These are phyloP conservation scores for Chlorops oryzae DNA, from an alignment of 1,140 invertebrate genomes.

Conservation along the genomic window DNA sequence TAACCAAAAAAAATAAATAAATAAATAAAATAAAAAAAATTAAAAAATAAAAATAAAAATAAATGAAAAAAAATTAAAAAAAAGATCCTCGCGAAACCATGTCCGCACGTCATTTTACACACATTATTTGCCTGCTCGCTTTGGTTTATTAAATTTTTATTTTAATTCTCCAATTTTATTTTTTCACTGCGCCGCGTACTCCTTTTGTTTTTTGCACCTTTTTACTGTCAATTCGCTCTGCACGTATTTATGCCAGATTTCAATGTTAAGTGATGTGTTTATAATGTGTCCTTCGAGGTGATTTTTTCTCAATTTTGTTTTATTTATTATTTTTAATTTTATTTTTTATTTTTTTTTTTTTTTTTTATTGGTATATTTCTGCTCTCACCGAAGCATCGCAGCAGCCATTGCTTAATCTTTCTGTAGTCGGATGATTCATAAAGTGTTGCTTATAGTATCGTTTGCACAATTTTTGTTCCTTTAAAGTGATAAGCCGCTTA, in stretches of 20 bases:
- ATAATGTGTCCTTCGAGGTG: constrained; percentile 5
- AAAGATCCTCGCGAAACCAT: too few relatives aligned
- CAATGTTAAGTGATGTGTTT: constrained; percentile 12
- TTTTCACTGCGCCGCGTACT: background rate
- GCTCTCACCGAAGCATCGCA: too few relatives aligned
- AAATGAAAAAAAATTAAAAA: too few relatives aligned
- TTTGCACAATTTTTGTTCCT: too few relatives aligned
- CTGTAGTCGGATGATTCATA: too few relatives aligned
- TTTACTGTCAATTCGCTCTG: background rate
- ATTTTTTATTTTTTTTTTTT: constrained; percentile 1
- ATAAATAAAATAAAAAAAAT: too few relatives aligned
- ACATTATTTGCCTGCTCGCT: background rate
- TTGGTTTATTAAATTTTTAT: background rate
- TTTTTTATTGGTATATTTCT: background rate
- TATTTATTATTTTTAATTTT: constrained; percentile 1
- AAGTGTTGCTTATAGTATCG: too few relatives aligned
- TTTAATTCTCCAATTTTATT: background rate
- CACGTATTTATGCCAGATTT: background rate
- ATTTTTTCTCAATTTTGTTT: constrained; percentile 2
- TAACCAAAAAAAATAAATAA: too few relatives aligned
- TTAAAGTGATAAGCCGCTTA: too few relatives aligned
- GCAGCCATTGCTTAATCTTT: too few relatives aligned
- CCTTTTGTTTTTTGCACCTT: background rate
- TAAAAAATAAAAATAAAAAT: too few relatives aligned
- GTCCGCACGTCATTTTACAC: background rate